These are phyloP conservation scores for Caenorhabditis brenneri DNA, from an alignment of 1,140 invertebrate genomes.

Conservation along the genomic window DNA sequence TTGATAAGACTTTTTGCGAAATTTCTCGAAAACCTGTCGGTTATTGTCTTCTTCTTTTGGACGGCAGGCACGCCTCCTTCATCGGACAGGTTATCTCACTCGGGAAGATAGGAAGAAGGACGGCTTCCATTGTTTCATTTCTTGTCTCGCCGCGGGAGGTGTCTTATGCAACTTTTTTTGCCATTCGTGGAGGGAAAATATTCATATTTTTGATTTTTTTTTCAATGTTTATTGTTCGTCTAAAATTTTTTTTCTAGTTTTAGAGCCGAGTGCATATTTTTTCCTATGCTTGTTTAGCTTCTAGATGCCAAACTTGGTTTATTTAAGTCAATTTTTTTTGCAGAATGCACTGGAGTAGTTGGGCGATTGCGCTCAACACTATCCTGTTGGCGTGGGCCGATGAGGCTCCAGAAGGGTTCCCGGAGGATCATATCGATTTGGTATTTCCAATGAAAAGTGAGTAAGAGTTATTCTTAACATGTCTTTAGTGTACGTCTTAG, in stretches of 20 bases:
- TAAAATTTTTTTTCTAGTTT: too few relatives aligned
- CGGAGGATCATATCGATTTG: constrained; percentile 32
- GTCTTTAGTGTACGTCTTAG: too few relatives aligned
- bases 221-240: too few relatives aligned
- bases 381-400: not conserved
- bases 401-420: constrained; percentile 7
- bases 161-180: constrained; percentile 1
- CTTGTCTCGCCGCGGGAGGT: not conserved
- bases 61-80: not conserved
- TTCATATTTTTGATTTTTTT: not conserved
- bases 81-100: constrained; percentile 1
- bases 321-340: not conserved
- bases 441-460: constrained; percentile 23
- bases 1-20: not conserved
- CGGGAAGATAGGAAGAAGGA: not conserved
- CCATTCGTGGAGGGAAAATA: too few relatives aligned
- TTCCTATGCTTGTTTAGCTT: too few relatives aligned
- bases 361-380: constrained; percentile 18
- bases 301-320: too few relatives aligned
- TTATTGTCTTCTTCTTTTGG: not conserved
- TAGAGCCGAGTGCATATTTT: too few relatives aligned
- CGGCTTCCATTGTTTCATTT: constrained; percentile 3
- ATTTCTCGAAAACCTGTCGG: not conserved
- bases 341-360: constrained; percentile 31
- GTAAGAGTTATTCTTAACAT: too few relatives aligned